phyloP scores from a whole-genome alignment of 2,888 invertebrate species.

The Pseudococcus longispinus region DNA sequence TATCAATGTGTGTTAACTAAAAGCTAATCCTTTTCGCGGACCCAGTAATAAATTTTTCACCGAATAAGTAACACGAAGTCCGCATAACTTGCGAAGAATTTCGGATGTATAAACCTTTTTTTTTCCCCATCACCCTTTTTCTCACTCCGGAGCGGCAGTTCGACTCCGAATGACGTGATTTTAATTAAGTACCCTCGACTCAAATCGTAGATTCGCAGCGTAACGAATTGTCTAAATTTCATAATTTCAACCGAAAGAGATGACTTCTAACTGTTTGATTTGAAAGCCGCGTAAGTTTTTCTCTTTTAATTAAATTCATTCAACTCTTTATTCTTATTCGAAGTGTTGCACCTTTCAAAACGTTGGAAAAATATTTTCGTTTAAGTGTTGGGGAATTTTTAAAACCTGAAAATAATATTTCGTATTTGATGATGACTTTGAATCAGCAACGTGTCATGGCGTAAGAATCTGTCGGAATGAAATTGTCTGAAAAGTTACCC shows the following conservation, averaged over 20 bases:
- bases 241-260: constrained; percentile 19
- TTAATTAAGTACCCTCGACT: constrained; percentile 18
- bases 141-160: neutral
- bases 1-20: constrained; percentile 46
- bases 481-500: neutral
- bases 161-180: constrained; percentile 30
- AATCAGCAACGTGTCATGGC: constrained; percentile 10
- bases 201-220: neutral
- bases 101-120: neutral
- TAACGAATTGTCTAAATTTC: constrained; percentile 15
- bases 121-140: neutral
- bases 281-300: neutral
- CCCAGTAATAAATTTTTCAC: constrained; percentile 39
- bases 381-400: neutral
- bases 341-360: constrained; percentile 4
- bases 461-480: neutral
- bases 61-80: constrained; percentile 30
- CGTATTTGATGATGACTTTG: neutral
- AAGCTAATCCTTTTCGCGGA: constrained; percentile 41
- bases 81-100: constrained; percentile 33
- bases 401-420: neutral
- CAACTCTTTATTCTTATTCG: neutral
- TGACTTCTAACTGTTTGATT: constrained; percentile 34
- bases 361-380: constrained; percentile 23
- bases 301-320: constrained; percentile 36